phyloP scores from a whole-genome alignment of 2,113 vertebrate species.

The Arenaria interpres region DNA sequence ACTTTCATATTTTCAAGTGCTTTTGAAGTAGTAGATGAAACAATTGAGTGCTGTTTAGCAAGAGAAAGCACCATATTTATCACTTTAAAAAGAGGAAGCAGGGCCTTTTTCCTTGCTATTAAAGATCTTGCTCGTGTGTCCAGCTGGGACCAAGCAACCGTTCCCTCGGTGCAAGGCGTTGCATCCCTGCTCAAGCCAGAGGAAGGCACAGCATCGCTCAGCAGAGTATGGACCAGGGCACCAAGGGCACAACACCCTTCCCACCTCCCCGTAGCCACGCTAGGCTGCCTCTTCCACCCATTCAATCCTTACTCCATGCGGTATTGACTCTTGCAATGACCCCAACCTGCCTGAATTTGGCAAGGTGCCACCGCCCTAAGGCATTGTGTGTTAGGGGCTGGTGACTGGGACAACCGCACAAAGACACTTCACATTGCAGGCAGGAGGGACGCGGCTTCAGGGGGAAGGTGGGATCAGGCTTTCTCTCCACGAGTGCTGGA shows the following conservation, averaged over 20 bases:
- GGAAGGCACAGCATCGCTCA: not conserved
- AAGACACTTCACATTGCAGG: rapidly evolving
- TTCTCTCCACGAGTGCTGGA: not conserved
- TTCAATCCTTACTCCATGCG: not conserved
- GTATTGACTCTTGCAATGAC: not conserved
- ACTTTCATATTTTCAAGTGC: not conserved
- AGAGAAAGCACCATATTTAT: not conserved
- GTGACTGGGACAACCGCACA: not conserved
- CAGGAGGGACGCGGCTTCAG: not conserved
- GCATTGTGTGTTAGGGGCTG: not conserved
- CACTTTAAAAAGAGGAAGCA: not conserved
- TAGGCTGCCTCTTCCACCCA: not conserved
- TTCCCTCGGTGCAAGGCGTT: not conserved
- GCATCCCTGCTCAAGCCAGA: not conserved
- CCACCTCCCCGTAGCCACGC: no score
- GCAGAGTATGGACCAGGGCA: no score
- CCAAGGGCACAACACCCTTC: not conserved
- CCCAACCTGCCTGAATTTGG: not conserved
- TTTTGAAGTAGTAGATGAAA: not conserved
- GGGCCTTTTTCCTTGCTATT: not conserved
- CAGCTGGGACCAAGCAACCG: not conserved
- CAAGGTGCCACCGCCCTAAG: not conserved
- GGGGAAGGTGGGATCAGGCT: not conserved
- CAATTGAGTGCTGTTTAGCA: not conserved
- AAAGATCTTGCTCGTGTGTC: not conserved